These are phyloP conservation scores for Nomada ruficornis DNA, from an alignment of 2,888 invertebrate genomes.

Conservation along the genomic window DNA sequence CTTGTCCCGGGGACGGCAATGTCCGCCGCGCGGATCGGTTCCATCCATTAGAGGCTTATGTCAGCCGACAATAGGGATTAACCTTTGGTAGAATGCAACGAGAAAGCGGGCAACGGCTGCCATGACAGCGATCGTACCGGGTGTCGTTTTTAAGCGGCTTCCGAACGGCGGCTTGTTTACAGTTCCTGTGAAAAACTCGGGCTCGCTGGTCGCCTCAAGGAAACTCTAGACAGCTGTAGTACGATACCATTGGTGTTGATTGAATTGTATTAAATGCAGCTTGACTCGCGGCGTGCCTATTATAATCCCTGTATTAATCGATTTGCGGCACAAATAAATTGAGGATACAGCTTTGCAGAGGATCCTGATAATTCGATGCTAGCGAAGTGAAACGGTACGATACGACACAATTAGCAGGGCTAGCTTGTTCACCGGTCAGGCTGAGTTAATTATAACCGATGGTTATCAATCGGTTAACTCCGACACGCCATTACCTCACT, in stretches of 20 bases:
- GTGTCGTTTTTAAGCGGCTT: constrained; percentile 61
- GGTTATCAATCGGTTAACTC: constrained; percentile 84
- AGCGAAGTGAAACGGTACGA: constrained; percentile 62
- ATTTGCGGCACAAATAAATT: neutral
- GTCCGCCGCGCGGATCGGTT: constrained; percentile 72
- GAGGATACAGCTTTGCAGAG: no score
- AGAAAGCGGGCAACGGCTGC: constrained; percentile 60
- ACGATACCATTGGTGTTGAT: neutral
- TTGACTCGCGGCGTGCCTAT: neutral
- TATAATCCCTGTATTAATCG: no score
- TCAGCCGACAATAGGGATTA: constrained; percentile 81
- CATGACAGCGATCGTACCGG: constrained; percentile 59
- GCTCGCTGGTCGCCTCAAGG: neutral
- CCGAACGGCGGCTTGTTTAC: constrained; percentile 52
- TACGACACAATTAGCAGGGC: constrained; percentile 75
- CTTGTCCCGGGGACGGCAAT: constrained; percentile 30
- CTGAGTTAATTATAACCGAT: constrained; percentile 84
- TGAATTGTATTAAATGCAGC: neutral
- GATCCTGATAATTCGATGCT: constrained; percentile 38
- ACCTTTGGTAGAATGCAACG: constrained; percentile 67
- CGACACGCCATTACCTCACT: constrained; percentile 84
- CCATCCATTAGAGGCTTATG: constrained; percentile 83
- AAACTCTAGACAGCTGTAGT: neutral
- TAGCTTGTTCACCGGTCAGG: constrained; percentile 83
- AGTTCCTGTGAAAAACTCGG: constrained; percentile 52